Percentiles rank a stretch among this genome's conserved stretches.
phyloP scores from a whole-genome alignment of 2,113 vertebrate species.

The Lagopus leucura region DNA sequence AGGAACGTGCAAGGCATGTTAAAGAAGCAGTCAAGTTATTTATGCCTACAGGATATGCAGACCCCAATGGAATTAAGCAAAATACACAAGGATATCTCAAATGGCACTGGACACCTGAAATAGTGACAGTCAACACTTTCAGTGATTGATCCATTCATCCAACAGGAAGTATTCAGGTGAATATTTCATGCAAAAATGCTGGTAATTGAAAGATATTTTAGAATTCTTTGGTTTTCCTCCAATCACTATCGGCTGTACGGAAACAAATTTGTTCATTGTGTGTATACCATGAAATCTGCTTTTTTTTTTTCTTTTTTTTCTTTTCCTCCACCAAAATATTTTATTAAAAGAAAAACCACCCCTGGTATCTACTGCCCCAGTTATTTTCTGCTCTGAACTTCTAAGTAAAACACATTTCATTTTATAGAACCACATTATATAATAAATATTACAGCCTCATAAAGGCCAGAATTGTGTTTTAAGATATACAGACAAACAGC shows the following conservation, averaged over 20 bases:
- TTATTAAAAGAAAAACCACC: neutral
- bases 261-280: neutral
- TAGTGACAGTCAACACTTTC: neutral
- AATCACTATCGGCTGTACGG: neutral
- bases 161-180: neutral
- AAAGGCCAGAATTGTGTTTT: slow-evolving; percentile 13
- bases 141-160: neutral
- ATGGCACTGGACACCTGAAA: neutral
- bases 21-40: neutral
- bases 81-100: neutral
- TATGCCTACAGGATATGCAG: neutral
- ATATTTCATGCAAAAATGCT: neutral
- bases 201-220: neutral
- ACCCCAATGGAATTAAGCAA: neutral
- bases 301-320: neutral
- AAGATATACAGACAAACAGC: neutral
- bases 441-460: slow-evolving; percentile 1
- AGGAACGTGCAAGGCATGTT: accelerated
- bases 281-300: neutral
- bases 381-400: neutral
- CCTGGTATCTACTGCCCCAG: neutral
- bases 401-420: slow-evolving; percentile 6
- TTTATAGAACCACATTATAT: neutral
- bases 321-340: neutral
- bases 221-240: neutral